These are phyloP conservation scores for Prorops nasuta DNA, from an alignment of 1,140 invertebrate genomes.

Conservation along the genomic window DNA sequence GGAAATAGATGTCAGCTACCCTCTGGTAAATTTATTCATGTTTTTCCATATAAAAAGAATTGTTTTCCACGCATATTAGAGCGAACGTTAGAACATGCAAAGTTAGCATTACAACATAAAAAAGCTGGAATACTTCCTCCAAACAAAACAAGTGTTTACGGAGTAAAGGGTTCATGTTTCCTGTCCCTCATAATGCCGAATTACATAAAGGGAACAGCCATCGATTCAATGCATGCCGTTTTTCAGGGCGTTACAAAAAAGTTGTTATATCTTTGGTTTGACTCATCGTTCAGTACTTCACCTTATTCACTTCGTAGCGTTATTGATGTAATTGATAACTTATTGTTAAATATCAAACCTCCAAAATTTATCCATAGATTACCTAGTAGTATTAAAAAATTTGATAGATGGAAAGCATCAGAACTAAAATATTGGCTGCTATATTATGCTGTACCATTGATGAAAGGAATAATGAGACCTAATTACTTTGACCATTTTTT, in stretches of 20 bases:
- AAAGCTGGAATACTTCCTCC: background rate
- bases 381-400: slow-evolving; percentile 17
- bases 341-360: no score
- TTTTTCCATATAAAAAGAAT: background rate
- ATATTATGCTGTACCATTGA: slow-evolving; percentile 18
- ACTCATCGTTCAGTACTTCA: slow-evolving; percentile 3
- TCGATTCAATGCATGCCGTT: slow-evolving; percentile 26
- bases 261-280: no score
- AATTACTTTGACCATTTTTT: slow-evolving; percentile 22
- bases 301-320: slow-evolving; percentile 2
- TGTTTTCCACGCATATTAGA: slow-evolving; percentile 5
- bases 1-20: no score
- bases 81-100: background rate
- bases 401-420: slow-evolving; percentile 22
- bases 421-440: slow-evolving; percentile 10
- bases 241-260: slow-evolving; percentile 15
- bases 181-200: slow-evolving; percentile 17
- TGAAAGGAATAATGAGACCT: slow-evolving; percentile 20
- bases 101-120: slow-evolving; percentile 1
- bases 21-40: no score
- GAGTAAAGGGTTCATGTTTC: slow-evolving; percentile 13
- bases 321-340: slow-evolving; percentile 10
- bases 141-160: background rate
- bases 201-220: slow-evolving; percentile 19
- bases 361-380: slow-evolving; percentile 24